These are phyloP conservation scores for Lasioglossum baleicum DNA, from an alignment of 1,140 invertebrate species.

Conservation along the genomic window DNA sequence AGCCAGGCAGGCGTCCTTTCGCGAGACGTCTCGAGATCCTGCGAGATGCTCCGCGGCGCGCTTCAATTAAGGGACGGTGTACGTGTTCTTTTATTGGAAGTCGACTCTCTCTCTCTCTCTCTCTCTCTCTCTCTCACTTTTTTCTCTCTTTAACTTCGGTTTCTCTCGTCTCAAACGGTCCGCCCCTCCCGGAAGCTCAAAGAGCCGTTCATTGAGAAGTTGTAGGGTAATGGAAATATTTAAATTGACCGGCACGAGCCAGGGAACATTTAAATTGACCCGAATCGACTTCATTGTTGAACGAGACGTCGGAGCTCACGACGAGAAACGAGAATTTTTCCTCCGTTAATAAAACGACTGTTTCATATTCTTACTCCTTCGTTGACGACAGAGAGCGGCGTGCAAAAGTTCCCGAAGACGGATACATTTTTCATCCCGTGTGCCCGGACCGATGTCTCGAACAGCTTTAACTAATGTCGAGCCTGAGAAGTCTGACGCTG, in stretches of 20 bases:
- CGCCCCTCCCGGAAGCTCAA: not conserved
- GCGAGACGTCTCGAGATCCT: not conserved
- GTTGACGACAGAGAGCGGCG: no score
- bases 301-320: not conserved
- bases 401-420: no score
- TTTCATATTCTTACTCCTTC: no score
- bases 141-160: not conserved
- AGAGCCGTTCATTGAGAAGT: slow-evolving; percentile 10
- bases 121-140: not conserved
- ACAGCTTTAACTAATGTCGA: no score
- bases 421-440: no score
- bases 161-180: not conserved
- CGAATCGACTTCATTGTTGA: not conserved
- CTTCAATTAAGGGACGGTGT: slow-evolving; percentile 25
- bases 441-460: no score
- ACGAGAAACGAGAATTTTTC: not conserved
- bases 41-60: not conserved
- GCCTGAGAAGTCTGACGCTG: no score
- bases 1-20: not conserved
- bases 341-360: not conserved
- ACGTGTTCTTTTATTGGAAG: slow-evolving; percentile 20
- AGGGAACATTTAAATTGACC: slow-evolving; percentile 10
- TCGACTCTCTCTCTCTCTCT: not conserved
- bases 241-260: not conserved
- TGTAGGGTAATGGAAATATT: not conserved